Percentiles rank a stretch among this genome's conserved stretches.
These are phyloP conservation scores for Antennarius striatus DNA, from an alignment of 2,113 vertebrate species.

Conservation along the genomic window DNA sequence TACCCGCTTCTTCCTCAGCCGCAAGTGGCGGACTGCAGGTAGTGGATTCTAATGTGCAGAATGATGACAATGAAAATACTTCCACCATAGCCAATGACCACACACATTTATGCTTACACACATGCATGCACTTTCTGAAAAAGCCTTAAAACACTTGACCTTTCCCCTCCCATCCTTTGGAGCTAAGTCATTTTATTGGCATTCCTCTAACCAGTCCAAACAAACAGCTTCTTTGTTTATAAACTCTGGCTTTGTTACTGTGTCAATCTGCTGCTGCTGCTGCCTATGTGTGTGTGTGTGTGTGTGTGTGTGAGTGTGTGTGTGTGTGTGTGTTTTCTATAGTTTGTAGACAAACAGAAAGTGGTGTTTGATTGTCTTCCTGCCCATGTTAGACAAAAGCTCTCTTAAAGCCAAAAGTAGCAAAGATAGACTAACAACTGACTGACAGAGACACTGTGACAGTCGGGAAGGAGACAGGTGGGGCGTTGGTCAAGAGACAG, in stretches of 20 bases:
- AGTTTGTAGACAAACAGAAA: constrained; percentile 65
- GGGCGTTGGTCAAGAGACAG: constrained; percentile 52
- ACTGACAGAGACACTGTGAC: constrained; percentile 19
- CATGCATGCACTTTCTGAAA: constrained; percentile 35
- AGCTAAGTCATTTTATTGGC: constrained; percentile 67
- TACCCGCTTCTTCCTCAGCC: no score
- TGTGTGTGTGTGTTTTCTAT: constrained; percentile 48
- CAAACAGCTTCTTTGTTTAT: constrained; percentile 70
- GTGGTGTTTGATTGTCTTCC: constrained; percentile 68
- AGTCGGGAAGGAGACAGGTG: constrained; percentile 51
- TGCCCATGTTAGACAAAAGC: constrained; percentile 62
- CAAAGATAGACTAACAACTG: not conserved
- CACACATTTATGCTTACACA: constrained; percentile 9
- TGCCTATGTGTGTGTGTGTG: not conserved
- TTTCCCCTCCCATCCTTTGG: constrained; percentile 60
- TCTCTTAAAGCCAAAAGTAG: constrained; percentile 54
- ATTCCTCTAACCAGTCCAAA: constrained; percentile 58
- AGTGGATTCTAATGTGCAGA: constrained; percentile 39
- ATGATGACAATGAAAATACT: constrained; percentile 57
- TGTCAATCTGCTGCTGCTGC: constrained; percentile 48
- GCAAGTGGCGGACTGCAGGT: constrained; percentile 33
- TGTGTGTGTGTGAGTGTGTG: constrained; percentile 24
- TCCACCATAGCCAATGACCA: constrained; percentile 48
- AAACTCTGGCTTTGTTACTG: constrained; percentile 61
- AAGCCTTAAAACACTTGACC: constrained; percentile 73